Evolutionary conservation across 2,888 invertebrate species (phyloP).

Genomic region (Baronia brevicornis): DNA sequence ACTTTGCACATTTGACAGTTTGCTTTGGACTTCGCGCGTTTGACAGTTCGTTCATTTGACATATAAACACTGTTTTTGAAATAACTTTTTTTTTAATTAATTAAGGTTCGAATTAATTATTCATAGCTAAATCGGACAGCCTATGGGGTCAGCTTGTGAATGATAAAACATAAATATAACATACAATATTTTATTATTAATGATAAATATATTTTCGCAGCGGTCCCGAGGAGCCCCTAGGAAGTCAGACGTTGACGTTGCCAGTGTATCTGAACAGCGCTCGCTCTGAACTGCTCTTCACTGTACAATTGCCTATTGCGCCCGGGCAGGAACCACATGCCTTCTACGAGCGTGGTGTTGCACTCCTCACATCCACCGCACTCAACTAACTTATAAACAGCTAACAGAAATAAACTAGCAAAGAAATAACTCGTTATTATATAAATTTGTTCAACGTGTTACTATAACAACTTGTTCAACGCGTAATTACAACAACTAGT

Average conservation of each 20-base stretch:
- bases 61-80: too few relatives aligned
- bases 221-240: conserved; percentile 49
- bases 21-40: too few relatives aligned
- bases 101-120: too few relatives aligned
- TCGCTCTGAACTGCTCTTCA: conserved; percentile 94
- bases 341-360: conserved; percentile 99
- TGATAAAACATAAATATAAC: not conserved
- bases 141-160: not conserved
- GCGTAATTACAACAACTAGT: too few relatives aligned
- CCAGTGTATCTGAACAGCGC: conserved; percentile 99
- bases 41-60: too few relatives aligned
- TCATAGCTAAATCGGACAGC: too few relatives aligned
- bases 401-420: not conserved
- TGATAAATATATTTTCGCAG: conserved; percentile 26
- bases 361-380: conserved; percentile 94
- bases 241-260: conserved; percentile 82
- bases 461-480: too few relatives aligned
- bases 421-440: too few relatives aligned
- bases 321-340: conserved; percentile 94
- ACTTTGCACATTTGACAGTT: too few relatives aligned
- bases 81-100: too few relatives aligned
- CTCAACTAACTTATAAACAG: conserved; percentile 76
- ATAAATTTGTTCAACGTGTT: too few relatives aligned
- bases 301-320: conserved; percentile 93
- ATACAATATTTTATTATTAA: not conserved